Conservation (phyloP, 2,797 vertebrate genomes). For the Sebastes aleutianus region DNA sequence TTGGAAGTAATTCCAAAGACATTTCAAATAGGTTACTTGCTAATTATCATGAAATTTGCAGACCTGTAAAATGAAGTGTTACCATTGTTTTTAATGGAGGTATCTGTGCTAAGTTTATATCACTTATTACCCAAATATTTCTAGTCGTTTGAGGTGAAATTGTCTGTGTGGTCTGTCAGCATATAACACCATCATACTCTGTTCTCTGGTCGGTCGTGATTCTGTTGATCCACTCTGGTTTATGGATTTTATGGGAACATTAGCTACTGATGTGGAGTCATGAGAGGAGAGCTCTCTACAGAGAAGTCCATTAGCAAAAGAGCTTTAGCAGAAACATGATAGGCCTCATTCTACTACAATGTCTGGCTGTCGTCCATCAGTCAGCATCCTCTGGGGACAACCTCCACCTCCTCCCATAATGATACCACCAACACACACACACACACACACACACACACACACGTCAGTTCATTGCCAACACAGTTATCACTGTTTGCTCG, state of each 20-base stretch:
- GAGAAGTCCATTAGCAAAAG: conserved; percentile 32
- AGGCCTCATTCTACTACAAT: conserved; percentile 28
- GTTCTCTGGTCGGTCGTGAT: neutral
- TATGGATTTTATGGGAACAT: neutral
- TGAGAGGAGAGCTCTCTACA: neutral
- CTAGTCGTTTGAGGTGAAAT: neutral
- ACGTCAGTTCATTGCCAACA: neutral
- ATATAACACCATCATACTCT: neutral
- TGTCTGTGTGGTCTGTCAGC: neutral
- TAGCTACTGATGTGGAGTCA: neutral
- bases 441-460: neutral
- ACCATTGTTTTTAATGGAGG: too few relatives aligned
- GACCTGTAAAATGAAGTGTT: too few relatives aligned
- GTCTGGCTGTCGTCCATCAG: conserved; percentile 48
- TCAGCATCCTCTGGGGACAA: conserved; percentile 41
- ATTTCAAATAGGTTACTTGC: too few relatives aligned
- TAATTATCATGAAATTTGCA: too few relatives aligned
- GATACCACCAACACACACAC: neutral
- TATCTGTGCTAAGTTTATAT: neutral
- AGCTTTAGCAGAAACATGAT: conserved; percentile 58
- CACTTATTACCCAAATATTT: neutral
- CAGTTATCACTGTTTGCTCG: conserved; percentile 16
- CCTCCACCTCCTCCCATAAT: neutral
- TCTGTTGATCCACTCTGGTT: neutral
- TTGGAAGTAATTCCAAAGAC: too few relatives aligned